Evolutionary conservation across 2,888 invertebrate species (phyloP).

Genomic region (Archips crataeganus): DNA sequence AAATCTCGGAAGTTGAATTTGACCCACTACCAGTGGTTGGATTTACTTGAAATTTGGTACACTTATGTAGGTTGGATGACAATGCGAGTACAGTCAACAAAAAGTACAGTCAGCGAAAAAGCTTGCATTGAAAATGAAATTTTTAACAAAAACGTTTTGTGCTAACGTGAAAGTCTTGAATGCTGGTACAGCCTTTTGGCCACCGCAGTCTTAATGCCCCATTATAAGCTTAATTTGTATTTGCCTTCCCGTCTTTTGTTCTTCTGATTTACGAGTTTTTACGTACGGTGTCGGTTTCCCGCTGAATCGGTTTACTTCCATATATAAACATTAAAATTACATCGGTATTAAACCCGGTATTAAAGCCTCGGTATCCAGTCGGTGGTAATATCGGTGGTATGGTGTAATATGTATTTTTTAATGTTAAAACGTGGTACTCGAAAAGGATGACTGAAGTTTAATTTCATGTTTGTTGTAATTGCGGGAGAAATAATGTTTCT

Average conservation of each 20-base stretch:
- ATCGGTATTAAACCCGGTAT: constrained; percentile 32
- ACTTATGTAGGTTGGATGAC: too few relatives aligned
- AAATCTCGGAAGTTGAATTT: too few relatives aligned
- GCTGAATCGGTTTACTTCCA: constrained; percentile 67
- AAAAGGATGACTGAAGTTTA: neutral
- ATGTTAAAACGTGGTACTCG: constrained; percentile 1
- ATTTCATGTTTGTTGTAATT: constrained; percentile 3
- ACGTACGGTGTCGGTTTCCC: constrained; percentile 61
- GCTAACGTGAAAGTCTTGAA: neutral
- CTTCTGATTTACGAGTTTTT: constrained; percentile 71
- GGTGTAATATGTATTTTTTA: constrained; percentile 7
- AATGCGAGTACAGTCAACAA: too few relatives aligned
- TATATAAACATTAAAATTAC: constrained; percentile 44
- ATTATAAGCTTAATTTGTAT: constrained; percentile 83
- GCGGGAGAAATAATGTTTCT: neutral
- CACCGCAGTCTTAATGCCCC: constrained; percentile 61
- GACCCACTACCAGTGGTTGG: too few relatives aligned
- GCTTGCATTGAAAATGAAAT: too few relatives aligned
- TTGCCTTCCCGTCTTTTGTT: constrained; percentile 82
- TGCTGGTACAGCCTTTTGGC: constrained; percentile 11
- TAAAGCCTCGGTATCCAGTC: constrained; percentile 45
- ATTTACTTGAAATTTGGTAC: too few relatives aligned
- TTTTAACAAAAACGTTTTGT: too few relatives aligned
- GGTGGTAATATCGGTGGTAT: neutral
- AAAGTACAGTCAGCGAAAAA: too few relatives aligned